Conservation (phyloP, 2,888 invertebrate species). For the Agrochola lota region DNA sequence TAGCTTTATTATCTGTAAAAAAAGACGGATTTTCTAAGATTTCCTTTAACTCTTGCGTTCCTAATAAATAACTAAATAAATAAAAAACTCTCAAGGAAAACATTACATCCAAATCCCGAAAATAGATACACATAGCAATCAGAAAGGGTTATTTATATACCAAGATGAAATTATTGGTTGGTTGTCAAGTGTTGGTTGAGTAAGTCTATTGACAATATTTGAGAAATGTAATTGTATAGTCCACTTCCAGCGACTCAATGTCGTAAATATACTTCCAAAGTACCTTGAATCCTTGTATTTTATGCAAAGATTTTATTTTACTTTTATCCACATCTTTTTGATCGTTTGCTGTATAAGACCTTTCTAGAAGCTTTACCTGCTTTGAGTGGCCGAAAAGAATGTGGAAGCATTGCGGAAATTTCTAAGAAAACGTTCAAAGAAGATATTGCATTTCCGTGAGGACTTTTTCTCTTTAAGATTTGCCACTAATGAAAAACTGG, state of each 20-base stretch:
- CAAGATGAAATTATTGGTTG: constrained; percentile 10
- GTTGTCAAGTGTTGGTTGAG: constrained; percentile 6
- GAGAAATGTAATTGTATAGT: constrained; percentile 17
- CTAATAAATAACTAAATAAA: neutral
- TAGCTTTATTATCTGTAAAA: no score
- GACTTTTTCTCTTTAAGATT: constrained; percentile 34
- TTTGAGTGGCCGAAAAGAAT: constrained; percentile 50
- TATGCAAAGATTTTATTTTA: constrained; percentile 14
- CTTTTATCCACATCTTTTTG: constrained; percentile 25
- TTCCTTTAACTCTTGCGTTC: no score
- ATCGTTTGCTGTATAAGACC: constrained; percentile 21
- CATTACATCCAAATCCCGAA: neutral
- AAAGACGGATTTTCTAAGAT: no score
- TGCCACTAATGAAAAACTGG: constrained; percentile 41
- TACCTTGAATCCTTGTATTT: constrained; percentile 2
- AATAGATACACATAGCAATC: constrained; percentile 7
- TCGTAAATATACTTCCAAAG: constrained; percentile 4
- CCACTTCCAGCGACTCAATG: neutral
- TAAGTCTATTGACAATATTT: constrained; percentile 10
- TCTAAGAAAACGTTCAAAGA: constrained; percentile 36
- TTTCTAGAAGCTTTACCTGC: constrained; percentile 44
- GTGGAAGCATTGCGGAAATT: constrained; percentile 30
- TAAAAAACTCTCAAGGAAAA: neutral
- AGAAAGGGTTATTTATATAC: constrained; percentile 3
- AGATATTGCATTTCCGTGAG: constrained; percentile 53